Conservation (phyloP, 1,140 invertebrate species). For the Gonatopus flavifemur region DNA sequence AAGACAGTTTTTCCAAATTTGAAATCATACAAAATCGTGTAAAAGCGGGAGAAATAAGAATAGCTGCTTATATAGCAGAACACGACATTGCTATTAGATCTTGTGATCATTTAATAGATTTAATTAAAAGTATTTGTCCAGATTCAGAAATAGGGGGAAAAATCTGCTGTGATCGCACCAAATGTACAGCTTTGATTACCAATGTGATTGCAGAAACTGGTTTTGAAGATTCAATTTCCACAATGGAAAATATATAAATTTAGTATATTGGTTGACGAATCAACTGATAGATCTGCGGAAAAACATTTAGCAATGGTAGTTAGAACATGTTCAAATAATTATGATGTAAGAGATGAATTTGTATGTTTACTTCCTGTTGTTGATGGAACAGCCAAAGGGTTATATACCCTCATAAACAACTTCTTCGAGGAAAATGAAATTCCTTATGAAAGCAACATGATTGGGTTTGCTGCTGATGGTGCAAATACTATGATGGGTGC, state of each 20-base stretch:
- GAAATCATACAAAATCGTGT: constrained; percentile 1
- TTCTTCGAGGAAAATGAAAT: constrained; percentile 15
- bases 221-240: constrained; percentile 2
- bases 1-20: too few species aligned
- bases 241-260: constrained; percentile 1
- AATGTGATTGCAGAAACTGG: constrained; percentile 1
- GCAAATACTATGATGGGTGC: constrained; percentile 16
- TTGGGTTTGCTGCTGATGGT: constrained; percentile 23
- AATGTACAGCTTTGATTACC: constrained; percentile 8
- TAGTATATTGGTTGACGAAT: constrained; percentile 15
- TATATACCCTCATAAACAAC: constrained; percentile 1
- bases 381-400: not conserved
- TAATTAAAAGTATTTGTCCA: constrained; percentile 16
- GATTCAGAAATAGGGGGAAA: constrained; percentile 19
- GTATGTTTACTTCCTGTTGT: not conserved
- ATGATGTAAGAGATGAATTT: constrained; percentile 5
- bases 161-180: constrained; percentile 11
- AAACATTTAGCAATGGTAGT: constrained; percentile 13
- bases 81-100: constrained; percentile 26
- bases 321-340: too few species aligned
- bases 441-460: constrained; percentile 16
- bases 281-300: constrained; percentile 8
- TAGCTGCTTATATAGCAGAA: constrained; percentile 21
- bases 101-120: constrained; percentile 23
- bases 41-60: constrained; percentile 23